These are phyloP conservation scores for Poecile atricapillus DNA, from an alignment of 2,113 vertebrate species.

Conservation along the genomic window DNA sequence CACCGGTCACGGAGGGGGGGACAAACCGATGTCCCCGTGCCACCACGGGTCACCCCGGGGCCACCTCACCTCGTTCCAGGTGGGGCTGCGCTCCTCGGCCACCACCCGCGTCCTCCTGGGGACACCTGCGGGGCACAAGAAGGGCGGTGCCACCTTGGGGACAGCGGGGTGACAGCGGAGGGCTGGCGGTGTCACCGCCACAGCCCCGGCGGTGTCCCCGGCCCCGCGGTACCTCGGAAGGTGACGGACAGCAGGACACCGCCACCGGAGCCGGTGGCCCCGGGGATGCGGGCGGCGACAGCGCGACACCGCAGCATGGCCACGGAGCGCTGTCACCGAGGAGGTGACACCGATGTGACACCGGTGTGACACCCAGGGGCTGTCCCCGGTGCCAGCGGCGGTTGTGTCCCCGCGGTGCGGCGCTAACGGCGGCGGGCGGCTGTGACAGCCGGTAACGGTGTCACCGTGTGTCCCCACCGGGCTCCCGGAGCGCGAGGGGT, in stretches of 20 bases:
- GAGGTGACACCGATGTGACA: rapidly evolving
- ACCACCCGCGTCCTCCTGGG: constrained; percentile 23
- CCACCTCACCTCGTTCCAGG: constrained; percentile 18
- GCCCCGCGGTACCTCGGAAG: not conserved
- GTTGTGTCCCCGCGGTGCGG: too few species aligned
- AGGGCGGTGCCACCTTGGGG: not conserved
- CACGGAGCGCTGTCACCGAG: not conserved
- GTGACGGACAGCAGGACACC: not conserved
- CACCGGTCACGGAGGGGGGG: not conserved
- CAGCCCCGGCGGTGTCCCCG: rapidly evolving
- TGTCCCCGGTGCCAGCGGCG: too few species aligned
- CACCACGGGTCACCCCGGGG: rapidly evolving
- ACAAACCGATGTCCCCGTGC: rapidly evolving
- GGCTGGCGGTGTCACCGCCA: rapidly evolving
- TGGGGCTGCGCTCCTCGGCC: not conserved
- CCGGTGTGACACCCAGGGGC: too few species aligned
- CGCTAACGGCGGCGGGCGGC: too few species aligned
- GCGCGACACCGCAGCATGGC: constrained; percentile 32
- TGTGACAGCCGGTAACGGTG: too few species aligned
- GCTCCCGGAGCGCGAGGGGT: too few species aligned
- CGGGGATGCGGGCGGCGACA: not conserved
- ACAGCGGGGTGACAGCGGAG: rapidly evolving
- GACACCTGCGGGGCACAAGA: not conserved
- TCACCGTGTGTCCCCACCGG: too few species aligned
- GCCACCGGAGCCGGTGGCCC: not conserved